phyloP scores from a whole-genome alignment of 2,797 vertebrate species.

The Lepilemur septentrionalis region DNA sequence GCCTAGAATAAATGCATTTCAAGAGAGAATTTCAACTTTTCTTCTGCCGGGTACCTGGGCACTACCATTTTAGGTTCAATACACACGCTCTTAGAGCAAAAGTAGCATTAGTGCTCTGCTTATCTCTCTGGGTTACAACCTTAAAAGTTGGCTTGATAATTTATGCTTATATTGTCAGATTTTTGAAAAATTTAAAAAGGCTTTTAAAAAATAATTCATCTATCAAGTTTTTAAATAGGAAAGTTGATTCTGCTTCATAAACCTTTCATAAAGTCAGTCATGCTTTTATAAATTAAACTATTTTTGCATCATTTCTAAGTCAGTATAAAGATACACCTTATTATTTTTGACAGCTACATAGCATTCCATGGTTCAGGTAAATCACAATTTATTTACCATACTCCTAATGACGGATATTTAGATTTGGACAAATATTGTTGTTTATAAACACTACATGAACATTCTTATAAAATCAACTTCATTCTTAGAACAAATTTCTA shows the following conservation, averaged over 20 bases:
- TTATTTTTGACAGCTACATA: not conserved
- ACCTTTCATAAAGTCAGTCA: not conserved
- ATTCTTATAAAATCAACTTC: not conserved
- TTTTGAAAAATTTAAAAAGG: not conserved
- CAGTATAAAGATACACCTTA: not conserved
- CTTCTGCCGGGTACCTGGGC: not conserved
- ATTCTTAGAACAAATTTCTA: conserved; percentile 20
- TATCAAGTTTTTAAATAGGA: conserved; percentile 16
- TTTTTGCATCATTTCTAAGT: conserved; percentile 5
- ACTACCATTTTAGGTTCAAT: not conserved
- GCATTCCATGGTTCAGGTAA: not conserved
- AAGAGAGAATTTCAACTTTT: not conserved
- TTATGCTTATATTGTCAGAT: not conserved
- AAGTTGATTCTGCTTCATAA: not conserved
- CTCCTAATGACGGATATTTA: not conserved
- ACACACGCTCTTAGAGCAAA: not conserved
- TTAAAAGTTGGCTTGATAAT: not conserved
- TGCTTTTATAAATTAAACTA: conserved; percentile 4
- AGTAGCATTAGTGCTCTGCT: not conserved
- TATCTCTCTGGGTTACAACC: not conserved
- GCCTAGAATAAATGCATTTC: not conserved
- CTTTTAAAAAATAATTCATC: not conserved
- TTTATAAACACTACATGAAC: conserved; percentile 1
- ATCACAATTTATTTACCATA: conserved; percentile 6
- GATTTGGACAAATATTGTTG: not conserved